Base-by-base conservation (phyloP, 92 coral and sea anemone species). In the Parazoanthus atlanticus region DNA sequence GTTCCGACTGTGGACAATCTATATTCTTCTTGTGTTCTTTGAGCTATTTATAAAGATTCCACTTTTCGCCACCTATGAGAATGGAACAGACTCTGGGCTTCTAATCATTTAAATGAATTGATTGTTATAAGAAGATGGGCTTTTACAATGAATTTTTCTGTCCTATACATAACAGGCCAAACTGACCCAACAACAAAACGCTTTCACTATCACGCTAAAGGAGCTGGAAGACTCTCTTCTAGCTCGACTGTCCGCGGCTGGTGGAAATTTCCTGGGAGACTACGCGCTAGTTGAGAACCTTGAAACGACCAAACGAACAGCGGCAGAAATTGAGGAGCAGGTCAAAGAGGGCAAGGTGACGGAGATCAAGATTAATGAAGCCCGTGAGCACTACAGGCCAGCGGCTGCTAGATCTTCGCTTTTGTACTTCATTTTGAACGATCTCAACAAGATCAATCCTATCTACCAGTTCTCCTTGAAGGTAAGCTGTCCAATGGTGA, bases 301-400 rank as follows among this genome's bases (percentile, higher is more conserved):
- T 56, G 99, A 97, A 89, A 97, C 95, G 26, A 97, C 99, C 66
- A 97, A 97, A 43, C 92, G 99, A 64, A 97, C 99, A 4, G 99
- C 99, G 19, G 99, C 99, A 64, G 99, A 97, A 89, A 97, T 97
- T 32, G 99, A 97, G 85, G 96, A 94, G 7, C 96, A 97, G 86
- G 99, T 97, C 58, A 96, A 94, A 34, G 99, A 97, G 88, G 99
- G 96, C 34, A 97, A 97, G 89, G 89, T 89, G 16, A 97, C 99
- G 1, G 99, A 97, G 88, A 86, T 95, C 86, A 93, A 94, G 91
- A 97, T 97, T 73, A 97, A 97, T 92, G 99, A 97, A 89, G 99
- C 99, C 85, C 99, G 99, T 74, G 99, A 97, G 88, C 98, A 96
- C 67, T 97, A 97, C 91, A 90, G 99, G 75, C 99, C 99, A 86